Evolutionary conservation across 2,888 invertebrate species (phyloP), one percentile per base, ranked within the genome.

Genomic region (Acleris holmiana): DNA sequence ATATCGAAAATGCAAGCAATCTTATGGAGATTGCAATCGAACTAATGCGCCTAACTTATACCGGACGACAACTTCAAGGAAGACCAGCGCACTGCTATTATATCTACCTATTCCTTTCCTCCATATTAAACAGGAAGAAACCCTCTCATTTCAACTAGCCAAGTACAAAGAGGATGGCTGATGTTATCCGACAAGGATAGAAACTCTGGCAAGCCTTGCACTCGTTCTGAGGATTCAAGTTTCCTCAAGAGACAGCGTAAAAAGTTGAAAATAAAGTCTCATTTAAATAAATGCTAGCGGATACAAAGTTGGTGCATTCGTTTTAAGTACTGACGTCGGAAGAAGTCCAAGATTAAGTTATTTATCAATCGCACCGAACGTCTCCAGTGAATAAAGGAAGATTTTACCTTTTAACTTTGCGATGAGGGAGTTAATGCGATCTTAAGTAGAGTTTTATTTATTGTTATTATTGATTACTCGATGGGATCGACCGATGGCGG

Each of bases 281-380:
- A 65, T 60, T 65, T 65, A 65, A 65, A 65, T 65, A 65, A 65
- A 65, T 50, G 65, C 59, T 60, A 60, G 49, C 54, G 53, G 65
- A 65, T 60, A 65, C 49, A 65, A 65, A 65, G 65, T 65, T 65
- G 48, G 59, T 50, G 59, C 59, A 54, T 65, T 50, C 55, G 60
- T 50, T 65, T 65, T 60, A 65, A 57, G 47, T 57, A 55, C 65
- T 46, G 55, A 48, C 58, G 61, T 35, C 23, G 25, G 40, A 18
- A 40, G 56, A 59, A 54, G 59, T 48, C 53, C 60, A 46, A 55
- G 55, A 65, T 65, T 60, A 54, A 60, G 46, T 40, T 47, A 29
- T 55, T 60, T 50, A 54, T 59, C 41, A 44, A 56, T 21, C 7
- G 41, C 21, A 19, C 49, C 48, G 41, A 44, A 8, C 23, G 25